These are phyloP conservation scores for Dryococelus australis DNA, from an alignment of 2,888 invertebrate genomes.

Conservation along the genomic window DNA sequence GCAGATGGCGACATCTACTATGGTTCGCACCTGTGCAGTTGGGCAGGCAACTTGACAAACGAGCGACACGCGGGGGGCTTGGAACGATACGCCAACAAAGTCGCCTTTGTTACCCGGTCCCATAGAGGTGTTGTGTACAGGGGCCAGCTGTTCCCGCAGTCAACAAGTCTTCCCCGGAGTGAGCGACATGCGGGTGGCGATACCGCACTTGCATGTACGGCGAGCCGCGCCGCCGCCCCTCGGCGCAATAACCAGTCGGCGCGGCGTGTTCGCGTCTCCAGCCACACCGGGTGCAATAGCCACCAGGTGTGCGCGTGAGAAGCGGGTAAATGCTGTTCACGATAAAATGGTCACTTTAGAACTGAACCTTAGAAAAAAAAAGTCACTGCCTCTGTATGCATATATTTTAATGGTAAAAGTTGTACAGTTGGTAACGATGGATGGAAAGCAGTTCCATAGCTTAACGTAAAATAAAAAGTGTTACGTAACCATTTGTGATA, in stretches of 20 bases:
- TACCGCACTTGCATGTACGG: neutral
- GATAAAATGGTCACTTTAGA: no score
- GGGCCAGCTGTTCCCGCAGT: neutral
- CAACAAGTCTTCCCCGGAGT: neutral
- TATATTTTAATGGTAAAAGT: no score
- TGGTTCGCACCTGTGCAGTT: neutral
- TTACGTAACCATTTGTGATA: no score
- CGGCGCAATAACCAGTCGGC: no score
- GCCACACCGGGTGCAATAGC: neutral
- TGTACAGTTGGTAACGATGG: no score
- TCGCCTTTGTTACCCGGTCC: no score
- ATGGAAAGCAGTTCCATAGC: no score
- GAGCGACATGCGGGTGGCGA: slow-evolving; percentile 3
- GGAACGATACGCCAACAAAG: neutral
- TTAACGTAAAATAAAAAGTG: no score
- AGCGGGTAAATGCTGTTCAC: no score
- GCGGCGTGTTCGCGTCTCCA: no score
- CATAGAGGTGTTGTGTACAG: neutral
- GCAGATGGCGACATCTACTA: neutral
- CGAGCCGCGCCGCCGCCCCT: neutral
- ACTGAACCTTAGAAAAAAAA: no score
- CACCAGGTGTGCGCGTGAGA: neutral
- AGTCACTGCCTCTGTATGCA: no score
- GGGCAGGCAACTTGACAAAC: neutral
- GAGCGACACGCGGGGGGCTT: neutral